A percentile compares a stretch with the other conserved stretches of the same genome.
These are phyloP conservation scores for Platycercus adscitus DNA, from an alignment of 2,113 vertebrate genomes.

Conservation along the genomic window DNA sequence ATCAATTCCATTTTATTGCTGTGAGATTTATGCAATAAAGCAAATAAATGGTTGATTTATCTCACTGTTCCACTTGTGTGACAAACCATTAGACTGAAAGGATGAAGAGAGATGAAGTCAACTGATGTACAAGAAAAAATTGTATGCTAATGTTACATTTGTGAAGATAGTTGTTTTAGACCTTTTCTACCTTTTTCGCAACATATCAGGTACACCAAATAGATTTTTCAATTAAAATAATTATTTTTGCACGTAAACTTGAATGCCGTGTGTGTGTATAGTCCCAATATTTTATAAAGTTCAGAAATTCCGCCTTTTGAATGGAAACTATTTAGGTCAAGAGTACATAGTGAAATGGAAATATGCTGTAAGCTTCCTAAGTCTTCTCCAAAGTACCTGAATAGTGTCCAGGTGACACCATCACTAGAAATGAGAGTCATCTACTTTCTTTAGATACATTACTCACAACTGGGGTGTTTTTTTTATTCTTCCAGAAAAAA, in stretches of 20 bases:
- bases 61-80: not conserved
- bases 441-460: not conserved
- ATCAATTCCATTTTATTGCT: slow-evolving; percentile 50
- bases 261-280: not conserved
- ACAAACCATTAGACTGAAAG: not conserved
- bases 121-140: not conserved
- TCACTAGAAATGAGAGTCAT: not conserved
- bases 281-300: not conserved
- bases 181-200: not conserved
- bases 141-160: not conserved
- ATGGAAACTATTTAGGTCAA: not conserved
- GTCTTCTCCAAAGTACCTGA: not conserved
- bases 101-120: not conserved
- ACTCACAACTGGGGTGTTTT: not conserved
- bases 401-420: not conserved
- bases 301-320: not conserved
- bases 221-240: not conserved
- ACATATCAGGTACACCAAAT: not conserved
- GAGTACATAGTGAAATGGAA: not conserved
- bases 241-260: not conserved
- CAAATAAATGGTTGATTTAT: slow-evolving; percentile 56
- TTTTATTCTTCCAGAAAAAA: not conserved
- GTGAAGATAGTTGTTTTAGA: not conserved
- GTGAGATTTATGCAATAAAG: slow-evolving; percentile 45
- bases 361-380: not conserved